These are phyloP conservation scores for Stegodyphus mimosarum DNA, from an alignment of 1,140 invertebrate genomes.

Conservation along the genomic window DNA sequence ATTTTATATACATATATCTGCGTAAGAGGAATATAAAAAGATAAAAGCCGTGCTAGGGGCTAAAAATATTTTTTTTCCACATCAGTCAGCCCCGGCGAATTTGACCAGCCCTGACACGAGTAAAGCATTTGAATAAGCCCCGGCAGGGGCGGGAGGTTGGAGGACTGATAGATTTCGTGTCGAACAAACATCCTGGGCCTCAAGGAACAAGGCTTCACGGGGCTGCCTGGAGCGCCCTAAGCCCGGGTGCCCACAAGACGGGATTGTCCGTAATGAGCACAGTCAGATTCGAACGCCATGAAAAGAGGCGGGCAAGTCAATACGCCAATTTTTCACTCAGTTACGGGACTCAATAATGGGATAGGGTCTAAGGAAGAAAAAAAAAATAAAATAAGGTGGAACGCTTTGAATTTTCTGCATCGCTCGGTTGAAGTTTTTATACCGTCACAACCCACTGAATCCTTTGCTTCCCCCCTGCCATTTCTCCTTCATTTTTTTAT, in stretches of 20 bases:
- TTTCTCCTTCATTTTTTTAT: not conserved
- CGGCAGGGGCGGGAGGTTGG: constrained; percentile 5
- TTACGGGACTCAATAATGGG: constrained; percentile 45
- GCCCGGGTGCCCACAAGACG: constrained; percentile 33
- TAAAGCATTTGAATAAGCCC: constrained; percentile 60
- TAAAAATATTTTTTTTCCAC: constrained; percentile 42
- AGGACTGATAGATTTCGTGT: constrained; percentile 57
- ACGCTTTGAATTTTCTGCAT: constrained; percentile 60
- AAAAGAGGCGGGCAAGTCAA: constrained; percentile 49
- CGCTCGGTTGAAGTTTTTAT: constrained; percentile 56
- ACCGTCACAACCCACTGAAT: constrained; percentile 52
- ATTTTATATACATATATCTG: constrained; percentile 52
- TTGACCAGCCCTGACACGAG: constrained; percentile 56
- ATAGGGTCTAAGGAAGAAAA: constrained; percentile 15
- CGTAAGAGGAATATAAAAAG: not conserved
- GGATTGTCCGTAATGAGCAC: constrained; percentile 54
- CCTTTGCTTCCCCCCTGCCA: constrained; percentile 14
- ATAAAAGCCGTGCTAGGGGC: not conserved
- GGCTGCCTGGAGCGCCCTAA: not conserved
- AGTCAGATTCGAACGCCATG: constrained; percentile 50
- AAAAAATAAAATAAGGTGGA: constrained; percentile 37
- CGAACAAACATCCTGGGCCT: constrained; percentile 59
- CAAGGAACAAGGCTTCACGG: constrained; percentile 28
- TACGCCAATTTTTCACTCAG: constrained; percentile 61
- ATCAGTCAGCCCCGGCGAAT: constrained; percentile 49